Base-by-base conservation (phyloP, 1,140 invertebrate species). In the Papilio xuthus region DNA sequence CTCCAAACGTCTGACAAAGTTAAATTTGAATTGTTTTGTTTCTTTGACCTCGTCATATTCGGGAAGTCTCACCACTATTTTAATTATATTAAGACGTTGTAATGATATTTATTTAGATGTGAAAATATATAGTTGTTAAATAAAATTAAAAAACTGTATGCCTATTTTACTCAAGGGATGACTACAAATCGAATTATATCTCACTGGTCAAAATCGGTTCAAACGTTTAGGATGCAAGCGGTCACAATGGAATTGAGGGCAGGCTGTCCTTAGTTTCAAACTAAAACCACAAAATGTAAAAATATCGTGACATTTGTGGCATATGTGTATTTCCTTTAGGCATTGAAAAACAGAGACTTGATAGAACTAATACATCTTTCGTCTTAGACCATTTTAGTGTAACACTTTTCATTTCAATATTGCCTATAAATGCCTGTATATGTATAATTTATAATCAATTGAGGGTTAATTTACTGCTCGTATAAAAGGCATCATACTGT, bases 261-360 rank as follows among this genome's bases (percentile, higher is more conserved):
- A 37, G 32, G 32, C 32, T 37, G 7, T 37, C 32, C 32, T 37
- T 37, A 7, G 32, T 37, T 37, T 37, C 32, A 37, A 37, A 37
- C 32, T 37, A 4, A 37, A 37, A 37, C 32, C 32, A 37, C 32
- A 37, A 37, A 37, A 37, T 37, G 32, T 37, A 6, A 37, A 37
- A 37, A 37, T 37, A 37, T 37, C 32, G 32, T 37, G 0, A 3
- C 32, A 37, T 37, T 37, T 37, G 32, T 37, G 0, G 7, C 32
- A 37, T 0, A 37, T 37, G 32, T 3, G 32, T 3, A 37, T 37
- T 32, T 3, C 32, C 32, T 37, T 37, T 1, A 37, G 7, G 32
- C 72, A 80, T 67, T 77, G 73, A 70, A 77, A 71, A 70, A 71
- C 47, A 56, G 71, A 72, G 63, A 63, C 72, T 63, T 63, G 63